Percentiles rank a stretch among this genome's conserved stretches.
Evolutionary conservation across 2,797 vertebrate species (phyloP).

Genomic region (Threskiornis aethiopicus): DNA sequence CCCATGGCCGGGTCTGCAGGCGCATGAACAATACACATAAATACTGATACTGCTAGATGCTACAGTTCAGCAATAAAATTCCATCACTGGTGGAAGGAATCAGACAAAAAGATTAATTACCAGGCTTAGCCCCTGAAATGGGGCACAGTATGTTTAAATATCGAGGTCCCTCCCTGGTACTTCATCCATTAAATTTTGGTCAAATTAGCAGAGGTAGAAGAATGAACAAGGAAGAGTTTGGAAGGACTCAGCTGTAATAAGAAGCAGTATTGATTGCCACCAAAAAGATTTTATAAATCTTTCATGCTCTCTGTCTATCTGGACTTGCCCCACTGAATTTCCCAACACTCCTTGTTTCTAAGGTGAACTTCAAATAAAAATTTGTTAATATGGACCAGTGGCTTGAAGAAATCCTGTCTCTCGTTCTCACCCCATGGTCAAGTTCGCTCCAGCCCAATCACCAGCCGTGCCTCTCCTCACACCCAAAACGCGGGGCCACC

Average conservation of each 20-base stretch:
- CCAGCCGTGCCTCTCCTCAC: not conserved
- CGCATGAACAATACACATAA: not conserved
- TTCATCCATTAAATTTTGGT: constrained; percentile 6
- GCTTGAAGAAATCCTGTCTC: not conserved
- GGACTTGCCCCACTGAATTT: constrained; percentile 73
- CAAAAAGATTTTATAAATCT: constrained; percentile 88
- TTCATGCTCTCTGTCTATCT: constrained; percentile 84
- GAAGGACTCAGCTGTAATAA: constrained; percentile 69
- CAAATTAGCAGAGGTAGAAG: constrained; percentile 39
- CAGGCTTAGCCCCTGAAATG: not conserved
- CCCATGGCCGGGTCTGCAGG: not conserved
- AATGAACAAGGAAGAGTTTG: constrained; percentile 11
- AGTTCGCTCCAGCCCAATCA: accelerated
- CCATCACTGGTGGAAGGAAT: not conserved
- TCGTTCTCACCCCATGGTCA: accelerated
- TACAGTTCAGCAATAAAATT: not conserved
- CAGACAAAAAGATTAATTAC: not conserved
- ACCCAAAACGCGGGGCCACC: accelerated
- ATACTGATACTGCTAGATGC: not conserved
- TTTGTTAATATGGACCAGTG: not conserved
- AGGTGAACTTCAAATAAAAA: constrained; percentile 55
- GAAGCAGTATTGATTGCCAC: constrained; percentile 82
- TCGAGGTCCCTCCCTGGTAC: not conserved
- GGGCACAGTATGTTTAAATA: not conserved
- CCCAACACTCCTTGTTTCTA: constrained; percentile 79